Percentiles rank a stretch among this genome's conserved stretches.
Conservation (phyloP, 2,888 invertebrate species). For the Melanophora roralis region DNA sequence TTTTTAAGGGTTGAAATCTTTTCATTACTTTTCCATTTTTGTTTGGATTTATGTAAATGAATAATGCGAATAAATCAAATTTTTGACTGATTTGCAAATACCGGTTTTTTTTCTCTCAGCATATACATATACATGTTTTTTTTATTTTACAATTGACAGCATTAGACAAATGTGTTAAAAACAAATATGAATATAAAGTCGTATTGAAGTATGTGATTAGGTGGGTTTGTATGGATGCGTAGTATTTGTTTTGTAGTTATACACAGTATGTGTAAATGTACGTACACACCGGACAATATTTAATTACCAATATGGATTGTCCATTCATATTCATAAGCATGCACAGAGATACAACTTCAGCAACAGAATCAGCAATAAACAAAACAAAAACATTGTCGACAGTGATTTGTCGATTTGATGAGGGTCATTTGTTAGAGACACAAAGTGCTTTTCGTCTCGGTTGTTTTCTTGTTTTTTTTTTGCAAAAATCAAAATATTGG, state of each 20-base stretch:
- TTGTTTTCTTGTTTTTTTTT: neutral
- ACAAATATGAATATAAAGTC: neutral
- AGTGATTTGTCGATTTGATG: constrained; percentile 61
- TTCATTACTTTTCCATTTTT: constrained; percentile 2
- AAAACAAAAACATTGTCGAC: constrained; percentile 38
- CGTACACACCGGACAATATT: constrained; percentile 58
- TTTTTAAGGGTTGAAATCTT: constrained; percentile 39
- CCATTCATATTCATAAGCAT: constrained; percentile 51
- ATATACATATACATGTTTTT: neutral
- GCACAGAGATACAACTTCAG: constrained; percentile 34
- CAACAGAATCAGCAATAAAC: neutral
- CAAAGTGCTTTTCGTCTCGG: neutral
- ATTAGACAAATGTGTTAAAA: constrained; percentile 33
- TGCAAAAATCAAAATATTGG: neutral
- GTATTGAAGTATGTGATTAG: neutral
- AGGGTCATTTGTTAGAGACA: constrained; percentile 54
- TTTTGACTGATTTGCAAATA: constrained; percentile 63
- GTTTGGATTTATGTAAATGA: constrained; percentile 63
- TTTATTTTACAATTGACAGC: constrained; percentile 8
- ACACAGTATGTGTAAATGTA: too few relatives aligned
- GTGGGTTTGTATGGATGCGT: constrained; percentile 13
- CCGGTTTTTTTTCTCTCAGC: constrained; percentile 32
- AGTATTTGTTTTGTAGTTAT: neutral
- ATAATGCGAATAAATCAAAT: constrained; percentile 64
- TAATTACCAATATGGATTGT: constrained; percentile 65